Evolutionary conservation across 1,140 invertebrate species (phyloP).

Genomic region (Ptiloglossa arizonensis): DNA sequence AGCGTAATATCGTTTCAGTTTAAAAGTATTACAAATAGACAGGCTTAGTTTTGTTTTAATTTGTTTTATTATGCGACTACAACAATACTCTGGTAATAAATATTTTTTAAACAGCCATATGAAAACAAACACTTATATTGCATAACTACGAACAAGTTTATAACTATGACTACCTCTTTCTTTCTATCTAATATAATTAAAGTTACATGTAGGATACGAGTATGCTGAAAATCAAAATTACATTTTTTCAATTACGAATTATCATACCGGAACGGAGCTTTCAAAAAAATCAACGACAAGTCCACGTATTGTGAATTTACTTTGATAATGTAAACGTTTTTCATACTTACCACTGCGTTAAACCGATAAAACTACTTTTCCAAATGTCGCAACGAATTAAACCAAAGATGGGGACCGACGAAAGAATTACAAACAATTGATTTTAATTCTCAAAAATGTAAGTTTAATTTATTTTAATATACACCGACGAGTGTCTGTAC

Average conservation of each 20-base stretch:
- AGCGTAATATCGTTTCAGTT: too few species aligned
- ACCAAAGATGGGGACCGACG: background rate
- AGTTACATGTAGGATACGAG: background rate
- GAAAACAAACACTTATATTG: too few species aligned
- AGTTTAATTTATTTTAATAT: constrained; percentile 77
- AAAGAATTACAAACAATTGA: constrained; percentile 7
- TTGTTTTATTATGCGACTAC: too few species aligned
- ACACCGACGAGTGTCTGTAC: constrained; percentile 69
- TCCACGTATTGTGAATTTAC: background rate
- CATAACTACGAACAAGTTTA: too few species aligned
- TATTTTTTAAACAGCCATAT: too few species aligned
- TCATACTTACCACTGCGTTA: constrained; percentile 3
- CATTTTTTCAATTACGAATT: background rate
- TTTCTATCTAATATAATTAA: background rate
- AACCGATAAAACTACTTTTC: background rate
- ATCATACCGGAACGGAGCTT: too few species aligned
- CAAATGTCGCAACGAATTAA: background rate
- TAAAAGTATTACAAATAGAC: too few species aligned
- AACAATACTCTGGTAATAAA: too few species aligned
- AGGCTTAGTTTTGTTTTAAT: too few species aligned
- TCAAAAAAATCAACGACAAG: background rate
- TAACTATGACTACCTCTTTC: too few species aligned
- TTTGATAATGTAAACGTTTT: background rate
- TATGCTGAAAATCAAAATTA: background rate
- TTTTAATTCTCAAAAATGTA: constrained; percentile 78